phyloP scores from a whole-genome alignment of 2,888 invertebrate species.

The Drosophila niveifrons region DNA sequence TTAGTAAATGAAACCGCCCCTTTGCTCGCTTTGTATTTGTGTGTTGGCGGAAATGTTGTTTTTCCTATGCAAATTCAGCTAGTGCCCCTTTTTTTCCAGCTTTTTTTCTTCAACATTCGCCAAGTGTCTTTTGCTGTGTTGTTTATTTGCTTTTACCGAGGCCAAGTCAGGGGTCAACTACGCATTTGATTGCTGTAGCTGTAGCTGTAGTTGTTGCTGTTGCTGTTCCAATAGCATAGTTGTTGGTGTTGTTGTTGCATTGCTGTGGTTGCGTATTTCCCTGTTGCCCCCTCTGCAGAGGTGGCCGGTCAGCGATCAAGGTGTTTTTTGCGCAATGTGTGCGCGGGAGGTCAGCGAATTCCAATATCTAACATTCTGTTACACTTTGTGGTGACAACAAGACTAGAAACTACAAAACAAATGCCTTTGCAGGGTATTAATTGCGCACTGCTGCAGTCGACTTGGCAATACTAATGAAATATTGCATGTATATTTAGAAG shows the following conservation, averaged over 20 bases:
- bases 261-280: slow-evolving; percentile 35
- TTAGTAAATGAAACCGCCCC: slow-evolving; percentile 35
- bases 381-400: slow-evolving; percentile 37
- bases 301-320: slow-evolving; percentile 18
- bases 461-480: no score
- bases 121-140: slow-evolving; percentile 63
- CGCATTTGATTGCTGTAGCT: slow-evolving; percentile 62
- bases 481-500: no score
- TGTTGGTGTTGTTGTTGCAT: neutral
- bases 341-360: slow-evolving; percentile 65
- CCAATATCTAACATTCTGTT: slow-evolving; percentile 52
- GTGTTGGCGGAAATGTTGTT: slow-evolving; percentile 74
- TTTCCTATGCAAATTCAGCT: slow-evolving; percentile 63
- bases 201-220: slow-evolving; percentile 37
- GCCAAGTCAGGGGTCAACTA: slow-evolving; percentile 68
- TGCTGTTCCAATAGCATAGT: slow-evolving; percentile 14
- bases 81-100: slow-evolving; percentile 43
- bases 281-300: neutral
- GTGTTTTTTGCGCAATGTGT: slow-evolving; percentile 41
- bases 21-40: slow-evolving; percentile 43
- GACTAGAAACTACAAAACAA: neutral
- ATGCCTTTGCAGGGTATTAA: slow-evolving; percentile 9
- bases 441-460: no score
- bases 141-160: slow-evolving; percentile 61
- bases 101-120: slow-evolving; percentile 44